These are phyloP conservation scores for Brachypteracias leptosomus DNA, from an alignment of 2,113 vertebrate genomes.

Conservation along the genomic window DNA sequence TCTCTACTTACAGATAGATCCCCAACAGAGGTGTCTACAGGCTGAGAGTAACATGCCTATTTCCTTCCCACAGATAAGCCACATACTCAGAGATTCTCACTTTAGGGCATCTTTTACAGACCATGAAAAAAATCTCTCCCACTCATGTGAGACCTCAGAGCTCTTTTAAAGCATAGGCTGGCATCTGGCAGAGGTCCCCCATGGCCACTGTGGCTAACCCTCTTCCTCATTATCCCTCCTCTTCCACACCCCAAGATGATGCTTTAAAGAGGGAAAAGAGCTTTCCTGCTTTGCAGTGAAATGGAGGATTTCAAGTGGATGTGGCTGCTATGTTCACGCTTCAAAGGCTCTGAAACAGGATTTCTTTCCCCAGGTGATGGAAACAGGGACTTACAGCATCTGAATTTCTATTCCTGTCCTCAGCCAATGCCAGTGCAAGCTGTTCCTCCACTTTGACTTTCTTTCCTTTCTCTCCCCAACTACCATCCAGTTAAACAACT, in stretches of 20 bases:
- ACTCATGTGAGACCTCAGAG: background rate
- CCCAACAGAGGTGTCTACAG: background rate
- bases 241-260: background rate
- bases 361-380: background rate
- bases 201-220: background rate
- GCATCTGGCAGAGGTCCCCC: background rate
- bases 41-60: background rate
- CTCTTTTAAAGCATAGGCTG: background rate
- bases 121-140: background rate
- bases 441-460: background rate
- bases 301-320: background rate
- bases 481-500: background rate
- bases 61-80: background rate
- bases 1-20: background rate
- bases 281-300: background rate
- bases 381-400: background rate
- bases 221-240: background rate
- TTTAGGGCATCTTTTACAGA: background rate
- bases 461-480: background rate
- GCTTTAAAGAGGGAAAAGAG: background rate
- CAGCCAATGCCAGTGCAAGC: background rate
- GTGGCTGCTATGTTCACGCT: background rate
- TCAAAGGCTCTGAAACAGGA: background rate
- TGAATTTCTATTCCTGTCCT: background rate
- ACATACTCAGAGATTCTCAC: background rate